A percentile compares a stretch with the other conserved stretches of the same genome.
These are phyloP conservation scores for Neodiprion lecontei DNA, from an alignment of 1,140 invertebrate genomes.

Conservation along the genomic window DNA sequence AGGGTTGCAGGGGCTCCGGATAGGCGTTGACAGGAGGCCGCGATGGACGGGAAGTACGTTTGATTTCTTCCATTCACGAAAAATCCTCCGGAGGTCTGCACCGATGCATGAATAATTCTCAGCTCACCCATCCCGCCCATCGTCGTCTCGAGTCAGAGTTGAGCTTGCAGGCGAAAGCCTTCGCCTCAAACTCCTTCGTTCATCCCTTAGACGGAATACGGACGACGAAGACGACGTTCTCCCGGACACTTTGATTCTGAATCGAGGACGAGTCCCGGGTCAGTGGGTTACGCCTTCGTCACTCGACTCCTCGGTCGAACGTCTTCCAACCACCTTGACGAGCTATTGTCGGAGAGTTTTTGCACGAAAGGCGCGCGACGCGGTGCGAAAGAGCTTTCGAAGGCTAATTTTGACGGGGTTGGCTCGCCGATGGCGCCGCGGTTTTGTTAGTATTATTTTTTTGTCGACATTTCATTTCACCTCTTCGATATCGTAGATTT, in stretches of 20 bases:
- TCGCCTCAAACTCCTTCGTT: not conserved
- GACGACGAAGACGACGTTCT: too few species aligned
- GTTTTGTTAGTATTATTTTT: too few species aligned
- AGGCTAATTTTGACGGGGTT: too few species aligned
- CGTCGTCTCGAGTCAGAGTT: too few species aligned
- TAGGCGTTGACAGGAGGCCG: not conserved
- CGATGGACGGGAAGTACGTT: constrained; percentile 6
- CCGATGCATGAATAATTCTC: constrained; percentile 3
- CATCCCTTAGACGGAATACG: too few species aligned
- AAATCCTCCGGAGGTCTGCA: constrained; percentile 2
- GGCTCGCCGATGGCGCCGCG: too few species aligned
- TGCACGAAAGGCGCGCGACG: not conserved
- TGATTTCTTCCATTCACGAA: not conserved
- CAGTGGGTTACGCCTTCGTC: not conserved
- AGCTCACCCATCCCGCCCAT: not conserved
- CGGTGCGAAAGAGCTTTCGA: too few species aligned
- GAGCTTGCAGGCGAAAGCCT: not conserved
- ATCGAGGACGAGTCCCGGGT: not conserved
- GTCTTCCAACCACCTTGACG: not conserved
- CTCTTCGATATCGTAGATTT: too few species aligned
- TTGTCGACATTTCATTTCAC: too few species aligned
- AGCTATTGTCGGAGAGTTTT: not conserved
- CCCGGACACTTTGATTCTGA: not conserved
- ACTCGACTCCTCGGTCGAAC: too few species aligned
- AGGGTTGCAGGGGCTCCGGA: not conserved